These are phyloP conservation scores for Sebastes nivosus DNA, from an alignment of 2,797 vertebrate species.

Conservation along the genomic window DNA sequence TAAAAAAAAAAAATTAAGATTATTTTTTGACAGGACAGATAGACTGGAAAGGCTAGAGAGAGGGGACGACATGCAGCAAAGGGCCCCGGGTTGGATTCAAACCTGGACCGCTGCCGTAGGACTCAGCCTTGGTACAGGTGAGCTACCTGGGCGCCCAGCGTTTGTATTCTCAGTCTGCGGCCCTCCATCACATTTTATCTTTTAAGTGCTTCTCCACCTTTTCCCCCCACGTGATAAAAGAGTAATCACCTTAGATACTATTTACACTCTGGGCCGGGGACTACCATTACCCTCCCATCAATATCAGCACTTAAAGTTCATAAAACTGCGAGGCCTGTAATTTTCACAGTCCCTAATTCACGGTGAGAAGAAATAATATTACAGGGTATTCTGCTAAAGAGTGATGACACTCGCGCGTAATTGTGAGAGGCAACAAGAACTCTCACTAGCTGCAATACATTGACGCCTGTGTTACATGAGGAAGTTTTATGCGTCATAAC, in stretches of 20 bases:
- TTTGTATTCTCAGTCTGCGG: constrained; percentile 27
- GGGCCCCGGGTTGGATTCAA: no score
- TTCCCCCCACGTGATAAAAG: constrained; percentile 59
- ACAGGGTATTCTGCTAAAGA: constrained; percentile 78
- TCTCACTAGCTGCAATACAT: constrained; percentile 65
- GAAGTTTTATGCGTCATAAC: constrained; percentile 38
- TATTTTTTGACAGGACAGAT: no score
- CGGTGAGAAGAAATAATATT: constrained; percentile 81
- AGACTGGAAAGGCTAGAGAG: no score
- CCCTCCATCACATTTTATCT: constrained; percentile 21
- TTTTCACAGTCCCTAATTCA: constrained; percentile 81
- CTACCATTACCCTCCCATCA: constrained; percentile 83
- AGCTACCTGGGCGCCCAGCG: neutral
- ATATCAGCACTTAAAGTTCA: constrained; percentile 82
- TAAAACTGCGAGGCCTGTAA: constrained; percentile 80
- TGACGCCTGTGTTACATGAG: constrained; percentile 47
- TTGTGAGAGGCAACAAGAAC: constrained; percentile 77
- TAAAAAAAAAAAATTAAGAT: no score
- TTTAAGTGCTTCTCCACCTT: constrained; percentile 44
- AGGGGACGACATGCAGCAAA: accelerated
- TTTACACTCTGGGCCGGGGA: constrained; percentile 79
- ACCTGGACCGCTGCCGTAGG: no score
- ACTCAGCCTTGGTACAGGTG: no score
- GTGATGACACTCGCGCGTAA: constrained; percentile 78
- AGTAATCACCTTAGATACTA: constrained; percentile 81